These are phyloP conservation scores for Chouioia cunea DNA, from an alignment of 2,888 invertebrate genomes.

Conservation along the genomic window DNA sequence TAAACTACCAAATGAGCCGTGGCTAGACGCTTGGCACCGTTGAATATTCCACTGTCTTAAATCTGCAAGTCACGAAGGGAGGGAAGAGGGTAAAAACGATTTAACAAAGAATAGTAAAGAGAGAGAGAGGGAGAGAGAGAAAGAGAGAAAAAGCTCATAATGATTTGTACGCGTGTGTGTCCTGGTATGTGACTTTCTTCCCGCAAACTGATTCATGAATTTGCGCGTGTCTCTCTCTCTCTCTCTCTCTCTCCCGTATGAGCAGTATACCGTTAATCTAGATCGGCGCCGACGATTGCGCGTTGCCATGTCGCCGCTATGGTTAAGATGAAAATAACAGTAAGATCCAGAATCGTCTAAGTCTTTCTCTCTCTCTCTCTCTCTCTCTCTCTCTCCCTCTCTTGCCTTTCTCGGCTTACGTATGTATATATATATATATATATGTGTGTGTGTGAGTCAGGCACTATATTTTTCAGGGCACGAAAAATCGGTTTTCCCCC, in stretches of 20 bases:
- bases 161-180: conserved; percentile 26
- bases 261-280: conserved; percentile 45
- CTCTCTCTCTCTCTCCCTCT: not conserved
- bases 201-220: conserved; percentile 24
- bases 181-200: conserved; percentile 14
- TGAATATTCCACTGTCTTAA: too few species aligned
- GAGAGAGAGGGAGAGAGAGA: not conserved
- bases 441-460: not conserved
- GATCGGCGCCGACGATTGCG: conserved; percentile 28
- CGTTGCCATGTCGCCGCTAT: conserved; percentile 9
- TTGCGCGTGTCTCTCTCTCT: conserved; percentile 22
- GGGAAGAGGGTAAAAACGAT: too few species aligned
- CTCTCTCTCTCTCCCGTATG: not conserved
- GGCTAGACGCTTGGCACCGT: too few species aligned
- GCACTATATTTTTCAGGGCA: conserved; percentile 10
- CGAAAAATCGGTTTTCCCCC: conserved; percentile 6
- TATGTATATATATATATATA: too few species aligned
- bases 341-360: conserved; percentile 6
- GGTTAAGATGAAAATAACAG: conserved; percentile 47
- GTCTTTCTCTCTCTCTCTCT: not conserved
- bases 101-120: not conserved
- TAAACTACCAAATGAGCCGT: too few species aligned
- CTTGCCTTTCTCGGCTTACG: too few species aligned
- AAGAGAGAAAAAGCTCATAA: conserved; percentile 22
- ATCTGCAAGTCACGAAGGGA: too few species aligned